Base-by-base conservation (phyloP, 2,797 vertebrate species). In the Sebastes baramenuke region DNA sequence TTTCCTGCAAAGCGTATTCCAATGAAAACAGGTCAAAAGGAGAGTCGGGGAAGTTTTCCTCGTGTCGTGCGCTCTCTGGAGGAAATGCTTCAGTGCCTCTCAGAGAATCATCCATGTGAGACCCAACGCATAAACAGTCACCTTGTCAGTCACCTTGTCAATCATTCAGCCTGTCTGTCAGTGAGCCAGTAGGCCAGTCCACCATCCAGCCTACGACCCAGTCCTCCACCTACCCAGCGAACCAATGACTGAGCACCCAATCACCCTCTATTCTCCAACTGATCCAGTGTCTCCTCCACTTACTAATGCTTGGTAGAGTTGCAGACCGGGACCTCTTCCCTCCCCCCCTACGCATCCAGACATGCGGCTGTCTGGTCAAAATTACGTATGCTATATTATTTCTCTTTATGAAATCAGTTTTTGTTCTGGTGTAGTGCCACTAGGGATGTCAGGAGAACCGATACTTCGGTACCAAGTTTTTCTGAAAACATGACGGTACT, bases 101-200 rank as follows among this genome's bases (percentile, higher is more conserved):
- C 71, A 69, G 59, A 42, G 59, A 80, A 79, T 80, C 83, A 66
- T 72, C 67, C 88, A 84, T 70, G 90, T 70, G 13, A 72, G 75
- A 78, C 67, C 74, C 61, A 65, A 72, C 88, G 88, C 87, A 92
- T 88, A 89, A 92, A 90, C 88, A 93, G 87, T 88, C 90, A 90
- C 86, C 89, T 94, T 90, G 90, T 88, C 91, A 89, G 72, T 91
- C 87, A 87, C 88, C 82, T 85, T 90, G 85, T 90, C 86, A 87
- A 24, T 82, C 87, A 86, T 71, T 67, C 75, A 54, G 61, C 29
- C 65, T 20, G 27, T 67, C 74, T 14, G 36, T 72, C 68, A 67
- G 75, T 74, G 67, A 81, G 61, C 36, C 56, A 14, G 71, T 59
- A 46, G 59, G 49, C 61, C 76, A n/a, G 68, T 54, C 75, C 74